phyloP scores from a whole-genome alignment of 2,888 invertebrate genomes.

The Sinopyrophorus schimmeli region DNA sequence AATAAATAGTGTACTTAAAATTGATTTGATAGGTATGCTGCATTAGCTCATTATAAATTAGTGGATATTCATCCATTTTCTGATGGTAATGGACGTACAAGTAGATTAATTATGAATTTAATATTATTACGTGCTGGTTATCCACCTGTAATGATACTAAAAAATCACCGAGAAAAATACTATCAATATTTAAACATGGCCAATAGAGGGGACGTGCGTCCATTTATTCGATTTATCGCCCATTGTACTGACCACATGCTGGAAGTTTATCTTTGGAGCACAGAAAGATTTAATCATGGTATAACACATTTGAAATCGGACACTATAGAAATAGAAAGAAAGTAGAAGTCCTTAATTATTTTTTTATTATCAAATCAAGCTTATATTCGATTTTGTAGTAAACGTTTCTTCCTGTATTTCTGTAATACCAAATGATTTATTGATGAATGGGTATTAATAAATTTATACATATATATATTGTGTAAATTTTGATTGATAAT shows the following conservation, averaged over 20 bases:
- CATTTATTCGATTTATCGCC: conserved; percentile 95
- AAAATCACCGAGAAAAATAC: conserved; percentile 81
- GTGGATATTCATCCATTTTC: conserved; percentile 97
- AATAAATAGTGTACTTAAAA: neutral
- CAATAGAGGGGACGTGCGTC: conserved; percentile 92
- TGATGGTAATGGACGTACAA: conserved; percentile 96
- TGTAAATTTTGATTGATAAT: no score
- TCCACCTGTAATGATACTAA: conserved; percentile 92
- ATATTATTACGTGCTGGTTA: conserved; percentile 94
- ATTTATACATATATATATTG: no score
- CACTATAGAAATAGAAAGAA: conserved; percentile 17
- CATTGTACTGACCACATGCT: conserved; percentile 88
- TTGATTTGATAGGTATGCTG: conserved; percentile 73
- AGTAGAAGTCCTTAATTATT: conserved; percentile 12
- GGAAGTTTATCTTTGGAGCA: conserved; percentile 85
- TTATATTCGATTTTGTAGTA: no score
- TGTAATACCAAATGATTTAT: no score
- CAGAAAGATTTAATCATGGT: conserved; percentile 56
- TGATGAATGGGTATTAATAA: no score
- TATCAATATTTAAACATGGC: conserved; percentile 89
- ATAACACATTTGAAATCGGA: conserved; percentile 12
- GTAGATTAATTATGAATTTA: conserved; percentile 93
- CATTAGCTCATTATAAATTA: conserved; percentile 94
- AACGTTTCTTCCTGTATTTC: no score
- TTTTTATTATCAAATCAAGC: no score